Evolutionary conservation across 1,140 invertebrate species (phyloP).

Genomic region (Zaprionus gabonicus): DNA sequence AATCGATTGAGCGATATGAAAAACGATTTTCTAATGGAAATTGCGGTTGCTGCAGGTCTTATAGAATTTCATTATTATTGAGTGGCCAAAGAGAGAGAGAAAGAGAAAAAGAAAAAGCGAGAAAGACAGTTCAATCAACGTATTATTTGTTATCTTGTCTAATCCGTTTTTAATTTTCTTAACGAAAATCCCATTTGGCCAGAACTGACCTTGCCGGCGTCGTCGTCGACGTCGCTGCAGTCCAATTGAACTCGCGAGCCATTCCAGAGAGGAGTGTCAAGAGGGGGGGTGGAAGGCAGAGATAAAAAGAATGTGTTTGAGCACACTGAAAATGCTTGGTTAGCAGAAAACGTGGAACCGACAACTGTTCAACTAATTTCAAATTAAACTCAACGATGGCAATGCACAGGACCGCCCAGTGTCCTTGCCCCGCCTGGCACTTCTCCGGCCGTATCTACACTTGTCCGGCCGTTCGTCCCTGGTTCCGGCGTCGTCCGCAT

Average conservation of each 20-base stretch:
- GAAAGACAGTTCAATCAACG: not conserved
- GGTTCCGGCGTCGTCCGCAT: not conserved
- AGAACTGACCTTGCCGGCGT: slow-evolving; percentile 33
- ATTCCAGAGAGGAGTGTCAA: slow-evolving; percentile 1
- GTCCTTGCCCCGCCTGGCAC: slow-evolving; percentile 2
- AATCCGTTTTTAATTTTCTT: slow-evolving; percentile 33
- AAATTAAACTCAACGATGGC: slow-evolving; percentile 72
- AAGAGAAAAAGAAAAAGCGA: not conserved
- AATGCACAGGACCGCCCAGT: slow-evolving; percentile 26
- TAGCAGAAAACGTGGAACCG: slow-evolving; percentile 55
- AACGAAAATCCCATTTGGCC: slow-evolving; percentile 7
- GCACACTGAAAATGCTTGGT: slow-evolving; percentile 55
- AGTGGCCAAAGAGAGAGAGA: not conserved
- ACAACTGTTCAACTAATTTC: slow-evolving; percentile 74
- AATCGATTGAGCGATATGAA: slow-evolving; percentile 39
- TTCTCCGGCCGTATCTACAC: too few species aligned
- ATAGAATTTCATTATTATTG: not conserved
- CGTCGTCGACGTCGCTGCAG: slow-evolving; percentile 2
- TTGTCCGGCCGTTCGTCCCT: not conserved
- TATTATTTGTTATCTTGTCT: slow-evolving; percentile 5
- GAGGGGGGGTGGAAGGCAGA: not conserved
- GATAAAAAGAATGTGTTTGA: slow-evolving; percentile 37
- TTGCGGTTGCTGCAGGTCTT: slow-evolving; percentile 7
- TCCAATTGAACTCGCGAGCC: slow-evolving; percentile 44
- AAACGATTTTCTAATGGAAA: slow-evolving; percentile 33